Evolutionary conservation across 2,113 vertebrate species (phyloP).

Genomic region (Thunnus thynnus): DNA sequence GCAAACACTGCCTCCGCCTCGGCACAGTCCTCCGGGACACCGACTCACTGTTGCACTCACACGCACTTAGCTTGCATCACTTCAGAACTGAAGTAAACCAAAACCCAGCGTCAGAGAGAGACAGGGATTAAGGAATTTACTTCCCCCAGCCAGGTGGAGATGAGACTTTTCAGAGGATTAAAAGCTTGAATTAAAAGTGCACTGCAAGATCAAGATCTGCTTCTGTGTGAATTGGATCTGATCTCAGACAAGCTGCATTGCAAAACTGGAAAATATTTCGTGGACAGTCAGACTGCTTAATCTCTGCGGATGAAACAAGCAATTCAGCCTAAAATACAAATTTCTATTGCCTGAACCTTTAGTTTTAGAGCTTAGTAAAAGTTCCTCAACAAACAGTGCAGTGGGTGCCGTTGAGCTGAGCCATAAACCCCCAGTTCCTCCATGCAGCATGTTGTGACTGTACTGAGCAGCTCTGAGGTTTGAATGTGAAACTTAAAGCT

Average conservation of each 20-base stretch:
- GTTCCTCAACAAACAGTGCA: not conserved
- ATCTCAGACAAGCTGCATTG: constrained; percentile 39
- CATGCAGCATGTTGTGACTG: not conserved
- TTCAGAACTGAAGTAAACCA: constrained; percentile 69
- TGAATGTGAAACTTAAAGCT: not conserved
- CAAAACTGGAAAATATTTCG: constrained; percentile 29
- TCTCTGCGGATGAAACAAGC: constrained; percentile 17
- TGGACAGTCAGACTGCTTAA: constrained; percentile 20
- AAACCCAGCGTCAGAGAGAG: constrained; percentile 70
- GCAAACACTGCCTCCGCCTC: constrained; percentile 73
- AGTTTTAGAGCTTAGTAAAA: not conserved
- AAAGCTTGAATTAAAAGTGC: constrained; percentile 51
- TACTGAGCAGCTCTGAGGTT: not conserved
- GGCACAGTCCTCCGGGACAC: constrained; percentile 68
- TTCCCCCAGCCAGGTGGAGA: constrained; percentile 70
- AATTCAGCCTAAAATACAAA: not conserved
- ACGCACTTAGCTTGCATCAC: constrained; percentile 83
- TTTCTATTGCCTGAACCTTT: not conserved
- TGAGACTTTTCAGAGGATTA: constrained; percentile 73
- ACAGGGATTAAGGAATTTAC: constrained; percentile 76
- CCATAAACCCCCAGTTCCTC: not conserved
- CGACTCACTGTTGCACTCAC: constrained; percentile 79
- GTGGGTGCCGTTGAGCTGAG: not conserved
- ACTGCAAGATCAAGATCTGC: constrained; percentile 44
- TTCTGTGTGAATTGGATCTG: constrained; percentile 48